Conservation (phyloP, 1,140 invertebrate species). For the Drosophila subobscura region DNA sequence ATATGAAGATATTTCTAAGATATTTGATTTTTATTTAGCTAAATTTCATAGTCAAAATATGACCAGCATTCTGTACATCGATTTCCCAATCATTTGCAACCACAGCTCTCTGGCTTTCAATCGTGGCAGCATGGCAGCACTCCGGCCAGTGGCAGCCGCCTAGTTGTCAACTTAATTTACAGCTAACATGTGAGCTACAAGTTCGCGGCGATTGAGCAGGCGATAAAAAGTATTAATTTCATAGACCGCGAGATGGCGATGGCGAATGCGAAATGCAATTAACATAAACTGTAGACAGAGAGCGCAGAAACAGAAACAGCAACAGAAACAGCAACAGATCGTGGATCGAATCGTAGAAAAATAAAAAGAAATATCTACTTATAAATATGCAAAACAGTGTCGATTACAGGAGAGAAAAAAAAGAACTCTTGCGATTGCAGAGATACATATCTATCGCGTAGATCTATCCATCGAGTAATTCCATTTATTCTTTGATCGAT, state of each 20-base stretch:
- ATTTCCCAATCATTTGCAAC: too few species aligned
- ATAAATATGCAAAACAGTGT: constrained; percentile 80
- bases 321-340: constrained; percentile 1
- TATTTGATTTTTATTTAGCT: too few species aligned
- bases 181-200: constrained; percentile 82
- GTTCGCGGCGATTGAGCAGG: constrained; percentile 79
- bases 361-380: constrained; percentile 43
- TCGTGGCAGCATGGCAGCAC: too few species aligned
- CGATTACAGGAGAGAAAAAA: constrained; percentile 51
- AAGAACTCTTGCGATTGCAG: constrained; percentile 28
- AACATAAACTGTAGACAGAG: constrained; percentile 68
- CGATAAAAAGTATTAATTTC: constrained; percentile 82
- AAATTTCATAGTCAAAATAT: too few species aligned
- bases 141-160: constrained; percentile 61
- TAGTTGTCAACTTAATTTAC: constrained; percentile 82
- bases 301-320: constrained; percentile 19
- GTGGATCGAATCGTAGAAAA: constrained; percentile 22
- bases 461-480: constrained; percentile 42
- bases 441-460: constrained; percentile 35
- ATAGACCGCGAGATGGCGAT: constrained; percentile 45
- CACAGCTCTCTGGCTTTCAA: too few species aligned
- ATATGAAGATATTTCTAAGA: too few species aligned
- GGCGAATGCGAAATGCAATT: constrained; percentile 52
- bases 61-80: too few species aligned
- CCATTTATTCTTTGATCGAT: constrained; percentile 27